Base-by-base conservation (phyloP, 2,888 invertebrate genomes). In the Drosophila recens region DNA sequence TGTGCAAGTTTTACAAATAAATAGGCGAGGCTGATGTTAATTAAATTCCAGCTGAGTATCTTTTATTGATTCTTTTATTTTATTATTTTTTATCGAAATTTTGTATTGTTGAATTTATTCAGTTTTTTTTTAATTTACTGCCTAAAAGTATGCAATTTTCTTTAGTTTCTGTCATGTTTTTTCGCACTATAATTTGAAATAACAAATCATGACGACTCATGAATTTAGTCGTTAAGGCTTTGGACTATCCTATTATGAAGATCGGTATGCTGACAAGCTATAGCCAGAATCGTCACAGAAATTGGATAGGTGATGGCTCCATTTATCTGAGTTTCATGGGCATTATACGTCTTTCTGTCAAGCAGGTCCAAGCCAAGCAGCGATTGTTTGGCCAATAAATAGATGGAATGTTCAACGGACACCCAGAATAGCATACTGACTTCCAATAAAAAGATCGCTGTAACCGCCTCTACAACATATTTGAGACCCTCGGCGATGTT, bases 301-400 rank as follows among this genome's bases (percentile, higher is more conserved):
- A 84, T 30, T 0, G 82, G 85, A 27, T 70, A n/a, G 0, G 82
- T 84, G 11, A 87, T 53, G 5, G 65, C 43, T 4, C 85, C 82
- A 23, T 81, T 56, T 4, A 69, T 65, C 4, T 67, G 10, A 0
- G 0, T 23, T 27, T 84, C 75, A 11, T 75, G 23, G 2, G 23
- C 9, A 8, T 0, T 3, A 23, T 67, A 80, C 1, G 34, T 46
- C 1, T 27, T 6, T 2, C 9, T 56, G 0, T 40, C 49, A 2
- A 79, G 8, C 5, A 77, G 30, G 1, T 48, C 48, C n/a, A 27
- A 15, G 10, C 40, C 48, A 27, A 87, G 17, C 1, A 79, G 15
- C 2, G 59, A 3, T n/a, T 49, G 13, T 9, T 65, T 59, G 5
- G 43, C 17, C 34, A 9, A 63, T n/a, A 72, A 2, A 8, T 40